phyloP scores from a whole-genome alignment of 1,140 invertebrate genomes.

The Maniola jurtina region DNA sequence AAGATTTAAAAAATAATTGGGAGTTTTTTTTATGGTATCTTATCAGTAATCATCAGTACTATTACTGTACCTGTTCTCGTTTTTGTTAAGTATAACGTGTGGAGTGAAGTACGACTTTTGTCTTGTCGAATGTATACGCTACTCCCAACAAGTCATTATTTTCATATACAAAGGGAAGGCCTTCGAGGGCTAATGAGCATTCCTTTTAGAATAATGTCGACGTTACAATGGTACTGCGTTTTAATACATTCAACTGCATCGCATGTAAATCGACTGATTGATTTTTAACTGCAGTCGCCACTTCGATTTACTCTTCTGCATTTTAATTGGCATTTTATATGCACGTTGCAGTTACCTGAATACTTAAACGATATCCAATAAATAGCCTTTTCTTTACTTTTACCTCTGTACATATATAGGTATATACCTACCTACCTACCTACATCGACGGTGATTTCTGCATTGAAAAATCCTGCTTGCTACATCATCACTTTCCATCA shows the following conservation, averaged over 20 bases:
- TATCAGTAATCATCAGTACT: no score
- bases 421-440: no score
- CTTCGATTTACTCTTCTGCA: constrained; percentile 24
- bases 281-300: constrained; percentile 28
- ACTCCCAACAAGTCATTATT: constrained; percentile 25
- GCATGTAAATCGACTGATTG: constrained; percentile 34
- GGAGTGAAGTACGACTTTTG: no score
- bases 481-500: no score
- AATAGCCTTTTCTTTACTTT: no score
- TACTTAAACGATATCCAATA: neutral
- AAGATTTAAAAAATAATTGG: no score
- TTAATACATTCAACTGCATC: constrained; percentile 26
- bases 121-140: constrained; percentile 13
- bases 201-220: constrained; percentile 34
- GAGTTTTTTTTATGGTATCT: no score
- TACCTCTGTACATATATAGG: no score
- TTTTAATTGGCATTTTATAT: constrained; percentile 25
- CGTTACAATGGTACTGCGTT: constrained; percentile 28
- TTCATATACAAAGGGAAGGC: constrained; percentile 30
- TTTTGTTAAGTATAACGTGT: no score
- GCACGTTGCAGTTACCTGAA: neutral
- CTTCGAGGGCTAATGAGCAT: constrained; percentile 32
- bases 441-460: no score
- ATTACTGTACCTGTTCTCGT: no score
- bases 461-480: no score